Conservation (phyloP, 2,888 invertebrate genomes). For the Agrotis exclamationis region DNA sequence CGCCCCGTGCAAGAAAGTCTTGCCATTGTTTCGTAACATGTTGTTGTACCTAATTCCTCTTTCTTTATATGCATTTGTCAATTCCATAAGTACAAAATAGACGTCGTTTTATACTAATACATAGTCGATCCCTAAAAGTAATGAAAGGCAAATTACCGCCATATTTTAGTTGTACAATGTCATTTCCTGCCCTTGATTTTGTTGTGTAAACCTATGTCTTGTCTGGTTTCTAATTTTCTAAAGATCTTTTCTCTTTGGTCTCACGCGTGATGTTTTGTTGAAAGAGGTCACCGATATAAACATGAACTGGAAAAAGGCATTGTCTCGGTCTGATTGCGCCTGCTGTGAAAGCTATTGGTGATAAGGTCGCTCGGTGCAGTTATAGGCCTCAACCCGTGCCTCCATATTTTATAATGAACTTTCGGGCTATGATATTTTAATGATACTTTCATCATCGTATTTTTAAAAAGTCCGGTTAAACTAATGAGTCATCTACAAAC, state of each 20-base stretch:
- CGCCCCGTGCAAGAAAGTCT: conserved; percentile 61
- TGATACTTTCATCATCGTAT: conserved; percentile 9
- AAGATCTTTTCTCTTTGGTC: conserved; percentile 41
- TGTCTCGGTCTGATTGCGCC: conserved; percentile 64
- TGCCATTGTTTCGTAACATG: conserved; percentile 58
- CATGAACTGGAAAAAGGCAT: conserved; percentile 51
- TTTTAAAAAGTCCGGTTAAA: conserved; percentile 12
- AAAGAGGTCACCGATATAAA: conserved; percentile 56
- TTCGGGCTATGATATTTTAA: conserved; percentile 17
- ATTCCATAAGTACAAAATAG: conserved; percentile 25
- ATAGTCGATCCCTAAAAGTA: background rate
- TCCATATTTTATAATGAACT: conserved; percentile 27
- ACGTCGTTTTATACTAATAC: background rate
- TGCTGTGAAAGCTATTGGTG: conserved; percentile 55
- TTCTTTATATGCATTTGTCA: conserved; percentile 31
- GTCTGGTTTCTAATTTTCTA: conserved; percentile 38
- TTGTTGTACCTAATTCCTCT: conserved; percentile 50
- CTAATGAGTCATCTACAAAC: conserved; percentile 58
- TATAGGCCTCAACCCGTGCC: conserved; percentile 45
- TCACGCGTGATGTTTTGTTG: conserved; percentile 29
- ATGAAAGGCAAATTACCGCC: background rate
- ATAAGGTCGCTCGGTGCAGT: conserved; percentile 54
- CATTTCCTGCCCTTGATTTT: conserved; percentile 25
- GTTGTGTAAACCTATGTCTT: conserved; percentile 22
- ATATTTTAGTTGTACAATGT: conserved; percentile 7